Conservation (phyloP, 2,797 vertebrate genomes). For the Lophotriccus pileatus region DNA sequence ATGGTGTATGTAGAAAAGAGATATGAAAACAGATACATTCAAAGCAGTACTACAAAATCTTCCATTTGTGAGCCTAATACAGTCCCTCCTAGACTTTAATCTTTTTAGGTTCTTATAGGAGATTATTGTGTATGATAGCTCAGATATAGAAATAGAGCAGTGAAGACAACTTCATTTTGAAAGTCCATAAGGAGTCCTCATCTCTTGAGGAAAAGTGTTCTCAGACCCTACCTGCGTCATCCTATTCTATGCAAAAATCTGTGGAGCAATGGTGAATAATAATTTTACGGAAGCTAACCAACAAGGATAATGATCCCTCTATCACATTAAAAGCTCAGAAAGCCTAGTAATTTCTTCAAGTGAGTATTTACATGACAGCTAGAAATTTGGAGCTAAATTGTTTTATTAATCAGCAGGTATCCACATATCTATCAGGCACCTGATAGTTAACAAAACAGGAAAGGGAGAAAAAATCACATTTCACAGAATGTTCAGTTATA, state of each 20-base stretch:
- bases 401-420: not conserved
- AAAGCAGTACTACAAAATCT: not conserved
- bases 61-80: not conserved
- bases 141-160: not conserved
- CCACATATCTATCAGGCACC: not conserved
- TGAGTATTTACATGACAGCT: not conserved
- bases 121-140: not conserved
- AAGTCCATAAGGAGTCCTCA: not conserved
- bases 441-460: not conserved
- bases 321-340: not conserved
- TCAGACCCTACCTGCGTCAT: not conserved
- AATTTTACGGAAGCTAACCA: constrained; percentile 11
- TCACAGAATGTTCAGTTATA: not conserved
- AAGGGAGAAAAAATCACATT: constrained; percentile 9
- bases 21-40: not conserved
- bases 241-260: constrained; percentile 5
- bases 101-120: not conserved
- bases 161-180: not conserved
- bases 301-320: not conserved
- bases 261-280: not conserved
- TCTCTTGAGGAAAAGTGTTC: not conserved
- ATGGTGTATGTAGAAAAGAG: not conserved
- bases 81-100: not conserved
- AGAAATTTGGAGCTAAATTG: constrained; percentile 32
- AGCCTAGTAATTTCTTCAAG: constrained; percentile 12